Percentiles rank a stretch among this genome's conserved stretches.
Evolutionary conservation across 2,888 invertebrate species (phyloP).

Genomic region (Coelogynopora nodosa): DNA sequence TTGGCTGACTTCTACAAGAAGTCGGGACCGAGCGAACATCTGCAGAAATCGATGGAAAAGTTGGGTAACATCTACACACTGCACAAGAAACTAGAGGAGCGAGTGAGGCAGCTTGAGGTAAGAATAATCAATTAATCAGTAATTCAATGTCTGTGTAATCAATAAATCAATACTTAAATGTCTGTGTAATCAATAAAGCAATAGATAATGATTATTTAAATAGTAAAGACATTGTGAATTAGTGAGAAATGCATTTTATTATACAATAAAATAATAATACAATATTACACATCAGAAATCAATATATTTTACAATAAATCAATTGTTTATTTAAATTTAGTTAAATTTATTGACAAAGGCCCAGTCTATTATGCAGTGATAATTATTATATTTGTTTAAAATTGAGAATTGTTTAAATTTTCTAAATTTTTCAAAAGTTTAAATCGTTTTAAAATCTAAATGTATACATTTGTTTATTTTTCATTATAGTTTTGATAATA

Average conservation of each 20-base stretch:
- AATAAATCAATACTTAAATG: too few relatives aligned
- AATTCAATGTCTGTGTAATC: too few relatives aligned
- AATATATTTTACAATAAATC: background rate
- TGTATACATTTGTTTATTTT: too few relatives aligned
- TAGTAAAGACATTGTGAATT: too few relatives aligned
- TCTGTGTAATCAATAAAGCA: too few relatives aligned
- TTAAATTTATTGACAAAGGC: background rate
- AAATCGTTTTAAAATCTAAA: too few relatives aligned
- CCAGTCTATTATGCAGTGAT: too few relatives aligned
- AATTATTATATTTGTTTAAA: background rate
- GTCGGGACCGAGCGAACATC: background rate
- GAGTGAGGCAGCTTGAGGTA: background rate
- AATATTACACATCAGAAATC: background rate
- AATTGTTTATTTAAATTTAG: background rate
- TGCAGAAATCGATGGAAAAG: background rate
- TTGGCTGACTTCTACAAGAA: background rate
- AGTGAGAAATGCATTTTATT: too few relatives aligned
- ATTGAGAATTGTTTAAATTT: background rate
- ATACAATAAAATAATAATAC: background rate
- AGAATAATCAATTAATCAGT: too few relatives aligned
- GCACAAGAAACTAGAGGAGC: background rate
- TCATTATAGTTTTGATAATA: too few relatives aligned
- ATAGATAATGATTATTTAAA: too few relatives aligned
- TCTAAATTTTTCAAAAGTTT: background rate
- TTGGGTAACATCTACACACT: background rate